Evolutionary conservation across 1,140 invertebrate genomes (phyloP), one percentile per base, ranked within the genome.

Genomic region (Calliphora vicina): DNA sequence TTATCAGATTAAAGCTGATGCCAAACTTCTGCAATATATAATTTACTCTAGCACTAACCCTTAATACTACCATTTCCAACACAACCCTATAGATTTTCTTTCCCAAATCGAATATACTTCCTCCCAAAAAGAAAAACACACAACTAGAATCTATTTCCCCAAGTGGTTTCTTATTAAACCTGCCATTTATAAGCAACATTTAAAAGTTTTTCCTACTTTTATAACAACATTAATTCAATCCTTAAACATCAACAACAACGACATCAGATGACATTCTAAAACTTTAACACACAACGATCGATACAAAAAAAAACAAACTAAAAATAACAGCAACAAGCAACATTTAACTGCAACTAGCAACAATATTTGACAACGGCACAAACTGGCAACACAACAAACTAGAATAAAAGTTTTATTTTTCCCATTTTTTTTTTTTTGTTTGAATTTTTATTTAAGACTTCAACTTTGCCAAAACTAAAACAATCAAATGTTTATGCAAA

Each of bases 401-500:
- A 67, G 1, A 17, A n/a, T 6, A 57, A 57, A 17, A 57, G 50
- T n/a, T n/a, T n/a, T n/a, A n/a, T n/a, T n/a, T n/a, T n/a, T n/a
- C n/a, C n/a, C n/a, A n/a, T n/a, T n/a, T n/a, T n/a, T n/a, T n/a
- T n/a, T n/a, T n/a, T n/a, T 3, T 2, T 6, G 25, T 67, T 25
- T 20, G 0, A 67, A 67, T 20, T 67, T 67, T 67, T 67, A 67
- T 67, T 67, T 10, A 67, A 67, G 61, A 23, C 61, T 67, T 25
- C 1, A 67, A 67, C 20, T 67, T 25, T 67, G 9, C n/a, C 35
- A 35, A 76, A 76, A 76, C 17, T 35, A 76, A 25, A 45, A 43
- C 35, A 10, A 78, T 43, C 29, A 43, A 43, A 78, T 78, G 74
- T 78, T 45, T 45, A 78, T 78, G 74, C 74, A 78, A 78, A 78